phyloP scores from a whole-genome alignment of 2,888 invertebrate genomes.

The Chymomyza amoena region DNA sequence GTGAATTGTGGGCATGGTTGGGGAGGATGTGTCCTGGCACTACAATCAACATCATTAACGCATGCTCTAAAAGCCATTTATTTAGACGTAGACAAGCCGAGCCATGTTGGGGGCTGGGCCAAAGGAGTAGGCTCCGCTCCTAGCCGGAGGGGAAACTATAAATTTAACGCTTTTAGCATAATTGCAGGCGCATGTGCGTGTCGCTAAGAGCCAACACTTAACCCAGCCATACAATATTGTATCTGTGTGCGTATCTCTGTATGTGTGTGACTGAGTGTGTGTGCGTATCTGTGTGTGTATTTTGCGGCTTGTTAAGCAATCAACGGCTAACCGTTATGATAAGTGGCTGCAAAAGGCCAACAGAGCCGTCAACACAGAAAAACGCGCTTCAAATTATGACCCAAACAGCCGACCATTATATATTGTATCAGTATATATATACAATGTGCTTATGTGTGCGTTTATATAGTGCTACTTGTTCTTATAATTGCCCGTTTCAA shows the following conservation, averaged over 20 bases:
- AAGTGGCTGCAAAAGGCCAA: conserved; percentile 44
- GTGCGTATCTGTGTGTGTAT: neutral
- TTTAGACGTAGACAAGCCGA: conserved; percentile 55
- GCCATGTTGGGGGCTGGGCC: conserved; percentile 38
- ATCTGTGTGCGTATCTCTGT: neutral
- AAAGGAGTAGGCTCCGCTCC: conserved; percentile 12
- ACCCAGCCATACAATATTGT: neutral
- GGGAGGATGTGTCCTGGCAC: conserved; percentile 24
- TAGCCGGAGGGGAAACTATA: conserved; percentile 52
- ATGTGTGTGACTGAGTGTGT: neutral
- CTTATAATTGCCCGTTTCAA: conserved; percentile 49
- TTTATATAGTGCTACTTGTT: conserved; percentile 34
- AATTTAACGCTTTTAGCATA: conserved; percentile 70
- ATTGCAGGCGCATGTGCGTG: conserved; percentile 63
- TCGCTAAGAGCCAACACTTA: conserved; percentile 12
- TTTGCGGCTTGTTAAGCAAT: conserved; percentile 23
- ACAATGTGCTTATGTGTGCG: conserved; percentile 22
- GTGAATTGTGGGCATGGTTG: neutral
- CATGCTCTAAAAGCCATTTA: conserved; percentile 68
- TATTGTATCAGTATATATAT: neutral
- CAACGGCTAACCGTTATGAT: conserved; percentile 61
- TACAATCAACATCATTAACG: conserved; percentile 71
- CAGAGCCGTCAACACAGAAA: conserved; percentile 58
- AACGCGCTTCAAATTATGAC: conserved; percentile 18
- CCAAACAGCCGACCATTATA: conserved; percentile 22